These are phyloP conservation scores for Buceros bicornis DNA, from an alignment of 2,797 vertebrate genomes.

Conservation along the genomic window DNA sequence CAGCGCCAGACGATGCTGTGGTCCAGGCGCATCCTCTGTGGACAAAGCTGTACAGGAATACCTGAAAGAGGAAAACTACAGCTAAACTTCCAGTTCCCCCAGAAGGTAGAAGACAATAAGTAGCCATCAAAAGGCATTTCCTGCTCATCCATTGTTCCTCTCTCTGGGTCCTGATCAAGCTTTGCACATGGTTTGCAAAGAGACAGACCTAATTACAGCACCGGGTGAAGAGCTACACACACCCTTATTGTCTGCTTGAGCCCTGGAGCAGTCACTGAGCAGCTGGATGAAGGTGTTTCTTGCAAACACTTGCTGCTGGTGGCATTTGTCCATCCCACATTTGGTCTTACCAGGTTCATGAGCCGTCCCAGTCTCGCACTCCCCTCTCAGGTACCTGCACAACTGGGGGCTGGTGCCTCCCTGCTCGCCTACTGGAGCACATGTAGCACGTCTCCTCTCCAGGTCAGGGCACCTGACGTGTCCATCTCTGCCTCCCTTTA, in stretches of 20 bases:
- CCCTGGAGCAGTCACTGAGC: neutral
- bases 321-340: neutral
- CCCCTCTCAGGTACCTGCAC: neutral
- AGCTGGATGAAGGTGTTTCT: neutral
- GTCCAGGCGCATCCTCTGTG: conserved; percentile 43
- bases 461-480: neutral
- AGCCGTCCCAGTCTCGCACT: fast-evolving
- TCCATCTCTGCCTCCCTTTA: conserved; percentile 15
- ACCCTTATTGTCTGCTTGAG: neutral
- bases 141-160: conserved; percentile 49
- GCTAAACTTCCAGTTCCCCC: conserved; percentile 66
- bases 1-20: neutral
- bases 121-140: conserved; percentile 51
- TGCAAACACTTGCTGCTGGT: neutral
- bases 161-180: neutral
- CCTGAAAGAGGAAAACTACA: conserved; percentile 62
- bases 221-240: neutral
- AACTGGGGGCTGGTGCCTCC: neutral
- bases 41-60: neutral
- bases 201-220: neutral
- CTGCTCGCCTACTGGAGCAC: fast-evolving
- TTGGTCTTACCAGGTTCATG: neutral
- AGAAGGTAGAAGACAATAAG: conserved; percentile 65
- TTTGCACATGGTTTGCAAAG: neutral
- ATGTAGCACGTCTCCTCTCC: neutral